Percentiles rank a stretch among this genome's conserved stretches.
phyloP scores from a whole-genome alignment of 2,113 vertebrate genomes.

The Menidia beryllina region DNA sequence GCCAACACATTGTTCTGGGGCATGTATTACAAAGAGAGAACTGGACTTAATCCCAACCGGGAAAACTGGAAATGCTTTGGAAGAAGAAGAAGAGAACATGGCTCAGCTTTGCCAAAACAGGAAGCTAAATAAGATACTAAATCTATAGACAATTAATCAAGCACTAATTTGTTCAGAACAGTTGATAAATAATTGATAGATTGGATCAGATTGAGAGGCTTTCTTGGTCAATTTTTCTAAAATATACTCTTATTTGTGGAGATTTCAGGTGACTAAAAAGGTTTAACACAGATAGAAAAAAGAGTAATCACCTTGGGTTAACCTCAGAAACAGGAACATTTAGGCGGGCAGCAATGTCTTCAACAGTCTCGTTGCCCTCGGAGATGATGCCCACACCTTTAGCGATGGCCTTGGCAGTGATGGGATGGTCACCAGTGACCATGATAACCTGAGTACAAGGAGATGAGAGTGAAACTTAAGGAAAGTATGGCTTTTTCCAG shows the following conservation, averaged over 20 bases:
- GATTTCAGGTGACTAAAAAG: not conserved
- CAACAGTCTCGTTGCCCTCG: constrained; percentile 93
- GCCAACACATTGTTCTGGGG: not conserved
- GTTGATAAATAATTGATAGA: too few relatives aligned
- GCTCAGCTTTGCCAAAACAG: too few relatives aligned
- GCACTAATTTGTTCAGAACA: too few relatives aligned
- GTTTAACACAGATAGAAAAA: too few relatives aligned
- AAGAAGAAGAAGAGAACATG: accelerated
- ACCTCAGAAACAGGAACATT: constrained; percentile 91
- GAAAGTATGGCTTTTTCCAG: not conserved
- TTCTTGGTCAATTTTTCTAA: not conserved
- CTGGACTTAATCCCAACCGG: too few relatives aligned
- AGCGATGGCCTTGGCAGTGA: constrained; percentile 95
- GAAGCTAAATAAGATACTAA: too few relatives aligned
- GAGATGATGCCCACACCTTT: constrained; percentile 96
- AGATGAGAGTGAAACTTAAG: not conserved
- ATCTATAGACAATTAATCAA: too few relatives aligned
- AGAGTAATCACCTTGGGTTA: constrained; percentile 85
- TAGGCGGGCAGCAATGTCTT: constrained; percentile 91
- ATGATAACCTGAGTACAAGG: constrained; percentile 86
- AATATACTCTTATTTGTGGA: not conserved
- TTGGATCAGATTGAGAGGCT: not conserved
- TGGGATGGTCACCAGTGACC: constrained; percentile 95
- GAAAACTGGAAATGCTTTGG: too few relatives aligned
- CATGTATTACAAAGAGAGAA: too few relatives aligned